These are phyloP conservation scores for Odontophorus gujanensis DNA, from an alignment of 2,113 vertebrate genomes.

Conservation along the genomic window DNA sequence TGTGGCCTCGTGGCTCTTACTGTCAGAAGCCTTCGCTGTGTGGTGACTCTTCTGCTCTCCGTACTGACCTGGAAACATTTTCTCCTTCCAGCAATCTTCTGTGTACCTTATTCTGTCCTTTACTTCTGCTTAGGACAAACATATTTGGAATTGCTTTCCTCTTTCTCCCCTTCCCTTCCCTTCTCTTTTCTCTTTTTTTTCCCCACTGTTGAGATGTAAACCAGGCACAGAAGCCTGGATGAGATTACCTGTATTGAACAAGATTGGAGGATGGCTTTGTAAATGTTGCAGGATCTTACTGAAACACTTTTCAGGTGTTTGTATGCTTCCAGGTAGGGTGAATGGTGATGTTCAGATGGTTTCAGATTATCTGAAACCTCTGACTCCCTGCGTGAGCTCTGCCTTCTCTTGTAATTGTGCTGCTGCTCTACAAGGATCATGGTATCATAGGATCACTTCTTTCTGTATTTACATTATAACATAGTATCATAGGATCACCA, in stretches of 20 bases:
- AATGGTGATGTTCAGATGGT: neutral
- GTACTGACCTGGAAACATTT: neutral
- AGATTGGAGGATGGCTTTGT: neutral
- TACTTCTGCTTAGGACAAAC: neutral
- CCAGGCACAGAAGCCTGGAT: neutral
- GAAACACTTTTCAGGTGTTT: neutral
- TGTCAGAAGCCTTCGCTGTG: neutral
- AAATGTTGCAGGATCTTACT: neutral
- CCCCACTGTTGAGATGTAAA: neutral
- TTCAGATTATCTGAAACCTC: neutral
- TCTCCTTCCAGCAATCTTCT: neutral
- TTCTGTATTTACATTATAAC: no score
- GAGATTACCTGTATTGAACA: neutral
- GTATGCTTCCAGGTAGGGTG: neutral
- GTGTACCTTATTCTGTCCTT: neutral
- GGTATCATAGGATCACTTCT: no score
- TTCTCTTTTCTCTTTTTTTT: neutral
- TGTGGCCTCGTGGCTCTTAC: neutral
- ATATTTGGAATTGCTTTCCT: neutral
- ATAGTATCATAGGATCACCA: no score
- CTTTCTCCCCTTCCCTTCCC: no score
- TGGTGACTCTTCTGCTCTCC: neutral
- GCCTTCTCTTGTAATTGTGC: neutral
- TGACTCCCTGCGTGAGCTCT: neutral
- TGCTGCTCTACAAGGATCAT: neutral